Evolutionary conservation across 2,113 vertebrate genomes (phyloP).

Genomic region (Diadophis punctatus): DNA sequence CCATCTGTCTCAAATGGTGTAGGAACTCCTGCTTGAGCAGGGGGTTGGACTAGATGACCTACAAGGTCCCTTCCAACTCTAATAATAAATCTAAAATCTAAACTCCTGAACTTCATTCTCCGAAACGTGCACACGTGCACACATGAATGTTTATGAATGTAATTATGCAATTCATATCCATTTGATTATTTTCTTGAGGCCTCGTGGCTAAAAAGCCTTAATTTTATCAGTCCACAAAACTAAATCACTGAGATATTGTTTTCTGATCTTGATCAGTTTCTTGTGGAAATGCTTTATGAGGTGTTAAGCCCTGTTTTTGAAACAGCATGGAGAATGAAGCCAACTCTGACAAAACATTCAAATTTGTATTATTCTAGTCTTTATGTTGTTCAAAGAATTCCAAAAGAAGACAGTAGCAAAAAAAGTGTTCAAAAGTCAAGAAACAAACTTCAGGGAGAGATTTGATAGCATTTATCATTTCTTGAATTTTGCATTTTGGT

Average conservation of each 20-base stretch:
- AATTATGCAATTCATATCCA: neutral
- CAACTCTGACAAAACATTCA: neutral
- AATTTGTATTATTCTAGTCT: neutral
- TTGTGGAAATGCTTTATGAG: neutral
- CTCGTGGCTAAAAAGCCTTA: neutral
- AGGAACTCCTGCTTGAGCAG: too few species aligned
- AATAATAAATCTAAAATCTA: too few species aligned
- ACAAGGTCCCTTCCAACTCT: too few species aligned
- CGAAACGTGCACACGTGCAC: neutral
- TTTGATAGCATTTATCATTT: neutral
- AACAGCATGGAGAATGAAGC: neutral
- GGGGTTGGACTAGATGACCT: too few species aligned
- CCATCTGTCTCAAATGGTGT: too few species aligned
- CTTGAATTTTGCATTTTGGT: neutral
- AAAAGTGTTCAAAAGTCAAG: neutral
- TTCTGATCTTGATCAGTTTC: neutral
- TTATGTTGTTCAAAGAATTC: neutral
- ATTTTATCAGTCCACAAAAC: neutral
- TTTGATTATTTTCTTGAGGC: neutral
- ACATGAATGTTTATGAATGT: neutral
- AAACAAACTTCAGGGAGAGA: neutral
- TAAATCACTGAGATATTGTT: neutral
- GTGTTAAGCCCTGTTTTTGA: neutral
- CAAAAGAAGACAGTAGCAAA: neutral
- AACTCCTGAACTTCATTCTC: neutral